Evolutionary conservation across 1,140 invertebrate genomes (phyloP), one percentile per base, ranked within the genome.

Genomic region (Drosophila oshimai): DNA sequence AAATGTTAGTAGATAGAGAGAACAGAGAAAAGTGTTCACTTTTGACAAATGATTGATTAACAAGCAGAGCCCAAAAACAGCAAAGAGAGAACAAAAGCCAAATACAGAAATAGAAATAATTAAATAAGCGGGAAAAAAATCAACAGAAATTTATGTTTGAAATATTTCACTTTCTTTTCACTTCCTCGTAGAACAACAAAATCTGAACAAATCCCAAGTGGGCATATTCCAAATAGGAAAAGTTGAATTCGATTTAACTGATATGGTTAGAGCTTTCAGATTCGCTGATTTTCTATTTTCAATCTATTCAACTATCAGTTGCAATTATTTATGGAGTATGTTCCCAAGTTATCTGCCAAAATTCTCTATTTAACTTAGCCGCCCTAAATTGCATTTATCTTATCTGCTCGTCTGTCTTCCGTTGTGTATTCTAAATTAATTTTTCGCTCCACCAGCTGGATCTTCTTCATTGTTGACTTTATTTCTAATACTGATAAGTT

Each of bases 11-110:
- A 42, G 47, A 22, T 37, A 67, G 24, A 49, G 37, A 55, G 6
- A 49, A 49, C 20, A 24, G 47, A 33, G 20, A 39, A 39, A 36
- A 41, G 31, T 42, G 37, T 46, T 22, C 15, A 31, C 53, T 46
- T 28, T 37, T 83, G 74, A 79, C 80, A 86, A 60, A 58, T 80
- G 73, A 81, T 83, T 83, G 74, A 81, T 83, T 77, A 74, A 74
- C 70, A 58, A 72, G 18, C 51, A 47, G 42, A 58, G 41, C 28
- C 64, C 26, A 55, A 74, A 55, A 31, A 20, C 22, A 22, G 6
- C 26, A 7, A 39, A 22, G 13, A 22, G 13, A 28, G 13, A 61
- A 44, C 39, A 28, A 15, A 9, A 18, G 33, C 41, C 20, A 39
- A 17, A 31, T 15, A 47, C 36, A 49, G 24, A 62, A 64, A 68